Conservation (phyloP, 2,113 vertebrate genomes). For the Plectropomus leopardus region DNA sequence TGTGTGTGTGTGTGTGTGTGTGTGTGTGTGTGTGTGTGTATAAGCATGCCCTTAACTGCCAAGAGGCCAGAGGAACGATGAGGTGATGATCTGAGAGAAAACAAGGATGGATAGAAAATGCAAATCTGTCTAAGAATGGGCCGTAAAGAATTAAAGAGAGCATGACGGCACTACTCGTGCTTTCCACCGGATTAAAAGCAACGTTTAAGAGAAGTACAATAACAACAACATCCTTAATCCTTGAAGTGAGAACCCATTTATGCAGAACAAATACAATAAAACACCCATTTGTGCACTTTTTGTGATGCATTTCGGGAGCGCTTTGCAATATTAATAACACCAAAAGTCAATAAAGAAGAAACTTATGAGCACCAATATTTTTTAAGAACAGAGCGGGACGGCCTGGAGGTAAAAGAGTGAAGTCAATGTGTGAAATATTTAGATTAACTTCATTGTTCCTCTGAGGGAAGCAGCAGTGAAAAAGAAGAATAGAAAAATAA, state of each 20-base stretch:
- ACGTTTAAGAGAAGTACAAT: background rate
- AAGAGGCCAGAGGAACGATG: constrained; percentile 20
- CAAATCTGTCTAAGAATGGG: constrained; percentile 18
- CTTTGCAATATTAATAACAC: constrained; percentile 21
- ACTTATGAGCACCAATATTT: constrained; percentile 4
- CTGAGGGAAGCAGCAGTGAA: background rate
- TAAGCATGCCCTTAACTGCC: constrained; percentile 21
- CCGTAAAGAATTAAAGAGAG: constrained; percentile 29
- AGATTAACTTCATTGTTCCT: constrained; percentile 14
- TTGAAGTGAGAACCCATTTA: constrained; percentile 1
- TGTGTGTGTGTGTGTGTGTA: constrained; percentile 9
- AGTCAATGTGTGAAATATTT: constrained; percentile 30
- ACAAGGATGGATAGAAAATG: constrained; percentile 35
- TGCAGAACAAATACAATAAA: constrained; percentile 24
- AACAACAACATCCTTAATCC: constrained; percentile 25
- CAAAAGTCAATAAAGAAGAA: constrained; percentile 8
- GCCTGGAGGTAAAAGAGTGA: constrained; percentile 5
- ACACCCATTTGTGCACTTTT: background rate
- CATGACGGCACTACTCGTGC: background rate
- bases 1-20: constrained; percentile 26
- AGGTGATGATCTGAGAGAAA: constrained; percentile 44
- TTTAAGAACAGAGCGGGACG: background rate
- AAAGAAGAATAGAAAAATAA: background rate
- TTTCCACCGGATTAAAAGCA: constrained; percentile 12
- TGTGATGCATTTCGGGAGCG: background rate